phyloP scores from a whole-genome alignment of 2,113 vertebrate genomes.

The Phycodurus eques region DNA sequence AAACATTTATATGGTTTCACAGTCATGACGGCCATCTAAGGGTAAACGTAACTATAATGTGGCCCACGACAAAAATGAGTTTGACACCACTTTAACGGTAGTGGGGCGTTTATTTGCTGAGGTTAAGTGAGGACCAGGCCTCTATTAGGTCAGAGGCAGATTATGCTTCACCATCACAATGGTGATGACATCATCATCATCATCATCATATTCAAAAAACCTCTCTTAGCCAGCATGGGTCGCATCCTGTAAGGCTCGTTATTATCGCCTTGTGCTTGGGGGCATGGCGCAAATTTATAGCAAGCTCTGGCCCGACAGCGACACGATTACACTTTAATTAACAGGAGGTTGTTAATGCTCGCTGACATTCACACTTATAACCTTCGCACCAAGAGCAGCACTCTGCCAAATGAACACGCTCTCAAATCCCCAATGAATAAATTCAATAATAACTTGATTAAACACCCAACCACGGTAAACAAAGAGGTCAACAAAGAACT shows the following conservation, averaged over 20 bases:
- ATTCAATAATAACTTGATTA: slow-evolving; percentile 4
- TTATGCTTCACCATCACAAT: background rate
- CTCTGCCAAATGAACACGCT: slow-evolving; percentile 12
- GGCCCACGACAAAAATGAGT: no score
- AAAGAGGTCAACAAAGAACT: background rate
- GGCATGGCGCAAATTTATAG: slow-evolving; percentile 26
- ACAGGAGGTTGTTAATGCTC: slow-evolving; percentile 57
- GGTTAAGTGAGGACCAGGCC: no score
- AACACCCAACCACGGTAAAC: background rate
- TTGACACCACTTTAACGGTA: no score
- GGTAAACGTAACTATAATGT: no score
- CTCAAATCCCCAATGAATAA: slow-evolving; percentile 25
- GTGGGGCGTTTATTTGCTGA: no score
- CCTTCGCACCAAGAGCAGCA: slow-evolving; percentile 34
- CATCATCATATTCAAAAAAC: background rate
- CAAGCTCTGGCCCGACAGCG: slow-evolving; percentile 60
- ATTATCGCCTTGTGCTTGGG: slow-evolving; percentile 21
- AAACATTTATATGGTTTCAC: background rate
- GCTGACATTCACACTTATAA: slow-evolving; percentile 63
- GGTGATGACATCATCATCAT: background rate
- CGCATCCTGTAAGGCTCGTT: slow-evolving; percentile 1
- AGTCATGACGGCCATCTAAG: no score
- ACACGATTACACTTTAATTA: slow-evolving; percentile 69
- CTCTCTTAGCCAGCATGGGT: background rate
- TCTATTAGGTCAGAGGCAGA: no score